Percentiles rank a stretch among this genome's conserved stretches.
Evolutionary conservation across 1,140 invertebrate species (phyloP).

Genomic region (Hyposmocoma kahamanoa): DNA sequence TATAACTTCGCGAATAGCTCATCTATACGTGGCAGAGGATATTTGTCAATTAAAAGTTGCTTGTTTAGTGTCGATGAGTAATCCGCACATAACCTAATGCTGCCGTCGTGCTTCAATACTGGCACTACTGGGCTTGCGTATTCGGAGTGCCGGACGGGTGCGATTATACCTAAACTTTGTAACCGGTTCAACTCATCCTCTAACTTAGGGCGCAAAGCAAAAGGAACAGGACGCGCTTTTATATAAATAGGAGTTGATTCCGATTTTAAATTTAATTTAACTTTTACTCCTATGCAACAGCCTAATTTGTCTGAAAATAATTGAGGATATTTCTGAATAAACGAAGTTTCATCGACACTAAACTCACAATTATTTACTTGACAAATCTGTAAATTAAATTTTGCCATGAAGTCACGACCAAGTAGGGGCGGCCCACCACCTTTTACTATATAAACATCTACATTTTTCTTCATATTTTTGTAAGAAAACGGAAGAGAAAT

Average conservation of each 20-base stretch:
- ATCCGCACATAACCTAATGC: slow-evolving; percentile 8
- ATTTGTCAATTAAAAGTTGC: slow-evolving; percentile 6
- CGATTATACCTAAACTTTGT: neutral
- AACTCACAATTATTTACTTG: too few species aligned
- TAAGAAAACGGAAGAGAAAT: neutral
- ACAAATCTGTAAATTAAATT: neutral
- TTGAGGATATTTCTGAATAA: neutral
- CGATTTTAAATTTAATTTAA: neutral
- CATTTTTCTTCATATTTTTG: neutral
- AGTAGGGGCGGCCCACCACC: neutral
- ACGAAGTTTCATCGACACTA: neutral
- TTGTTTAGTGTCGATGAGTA: slow-evolving; percentile 11
- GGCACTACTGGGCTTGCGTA: slow-evolving; percentile 4
- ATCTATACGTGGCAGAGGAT: slow-evolving; percentile 1
- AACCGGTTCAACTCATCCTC: slow-evolving; percentile 4
- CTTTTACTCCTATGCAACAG: slow-evolving; percentile 2
- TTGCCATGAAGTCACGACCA: neutral
- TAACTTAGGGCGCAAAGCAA: slow-evolving; percentile 3
- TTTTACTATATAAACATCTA: slow-evolving; percentile 1
- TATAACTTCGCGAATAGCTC: slow-evolving; percentile 8
- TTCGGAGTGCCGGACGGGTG: slow-evolving; percentile 3
- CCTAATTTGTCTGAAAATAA: slow-evolving; percentile 3
- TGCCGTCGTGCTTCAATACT: slow-evolving; percentile 4
- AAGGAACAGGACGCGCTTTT: neutral
- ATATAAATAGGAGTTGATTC: slow-evolving; percentile 5